phyloP scores from a whole-genome alignment of 2,797 vertebrate genomes.

The Cyprinodon diabolis region DNA sequence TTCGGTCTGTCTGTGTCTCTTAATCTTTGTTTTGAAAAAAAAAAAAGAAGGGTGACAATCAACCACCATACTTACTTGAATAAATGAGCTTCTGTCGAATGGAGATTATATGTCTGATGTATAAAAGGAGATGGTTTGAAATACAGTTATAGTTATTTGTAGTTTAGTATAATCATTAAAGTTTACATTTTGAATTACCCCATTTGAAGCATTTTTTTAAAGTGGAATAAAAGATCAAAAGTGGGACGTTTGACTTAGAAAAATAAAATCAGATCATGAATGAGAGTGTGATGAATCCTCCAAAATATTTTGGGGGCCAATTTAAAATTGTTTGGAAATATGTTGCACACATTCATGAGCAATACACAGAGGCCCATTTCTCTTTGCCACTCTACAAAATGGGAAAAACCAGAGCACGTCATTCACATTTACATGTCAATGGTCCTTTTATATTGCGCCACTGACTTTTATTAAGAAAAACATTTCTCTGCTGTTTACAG shows the following conservation, averaged over 20 bases:
- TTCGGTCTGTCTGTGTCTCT: slow-evolving; percentile 21
- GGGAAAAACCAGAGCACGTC: neutral
- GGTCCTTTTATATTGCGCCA: neutral
- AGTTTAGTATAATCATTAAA: slow-evolving; percentile 5
- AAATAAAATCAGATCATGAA: neutral
- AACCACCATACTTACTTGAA: slow-evolving; percentile 44
- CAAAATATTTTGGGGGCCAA: slow-evolving; percentile 3
- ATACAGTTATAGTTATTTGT: slow-evolving; percentile 12
- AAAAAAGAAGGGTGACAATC: slow-evolving; percentile 62
- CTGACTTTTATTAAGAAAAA: neutral
- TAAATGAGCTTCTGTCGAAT: slow-evolving; percentile 37
- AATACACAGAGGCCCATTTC: neutral
- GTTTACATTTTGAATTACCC: slow-evolving; percentile 15
- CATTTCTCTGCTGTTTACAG: slow-evolving; percentile 1
- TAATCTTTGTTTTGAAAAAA: slow-evolving; percentile 44
- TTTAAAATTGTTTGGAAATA: neutral
- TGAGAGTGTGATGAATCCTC: neutral
- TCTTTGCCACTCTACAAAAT: neutral
- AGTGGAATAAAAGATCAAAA: neutral
- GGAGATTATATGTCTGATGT: slow-evolving; percentile 21
- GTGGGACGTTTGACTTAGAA: neutral
- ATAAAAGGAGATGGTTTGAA: slow-evolving; percentile 22
- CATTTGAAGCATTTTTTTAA: neutral
- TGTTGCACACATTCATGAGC: neutral
- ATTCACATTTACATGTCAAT: neutral